phyloP scores from a whole-genome alignment of 2,888 invertebrate species.

The Digitonthophagus gazella region DNA sequence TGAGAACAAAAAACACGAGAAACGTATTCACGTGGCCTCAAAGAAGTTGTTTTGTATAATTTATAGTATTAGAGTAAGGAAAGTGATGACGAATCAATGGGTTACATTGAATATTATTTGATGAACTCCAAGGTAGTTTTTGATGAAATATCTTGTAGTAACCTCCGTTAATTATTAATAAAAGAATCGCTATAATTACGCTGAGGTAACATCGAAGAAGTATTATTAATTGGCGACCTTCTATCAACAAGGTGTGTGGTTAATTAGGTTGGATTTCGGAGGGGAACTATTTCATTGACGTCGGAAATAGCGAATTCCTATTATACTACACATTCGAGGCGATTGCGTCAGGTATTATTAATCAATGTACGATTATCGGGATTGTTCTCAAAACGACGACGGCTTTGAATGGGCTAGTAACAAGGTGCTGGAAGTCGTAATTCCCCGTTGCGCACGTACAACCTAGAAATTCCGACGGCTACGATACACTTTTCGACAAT shows the following conservation, averaged over 20 bases:
- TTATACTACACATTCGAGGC: background rate
- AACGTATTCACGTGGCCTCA: too few species aligned
- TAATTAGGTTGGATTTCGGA: background rate
- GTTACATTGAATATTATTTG: background rate
- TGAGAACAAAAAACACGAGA: too few species aligned
- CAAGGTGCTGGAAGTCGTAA: background rate
- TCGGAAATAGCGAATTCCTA: background rate
- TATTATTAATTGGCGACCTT: background rate
- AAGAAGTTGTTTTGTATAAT: background rate
- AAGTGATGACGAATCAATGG: background rate
- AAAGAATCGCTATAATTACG: background rate
- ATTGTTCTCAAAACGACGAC: background rate
- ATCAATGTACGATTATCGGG: background rate
- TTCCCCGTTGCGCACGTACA: constrained; percentile 3
- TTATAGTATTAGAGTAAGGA: background rate
- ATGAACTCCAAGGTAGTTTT: background rate
- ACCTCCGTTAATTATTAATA: background rate
- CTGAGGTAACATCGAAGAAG: background rate
- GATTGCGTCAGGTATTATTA: background rate
- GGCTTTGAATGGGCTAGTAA: background rate
- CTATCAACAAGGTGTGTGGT: background rate
- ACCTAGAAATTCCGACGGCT: constrained; percentile 13
- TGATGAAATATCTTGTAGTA: background rate
- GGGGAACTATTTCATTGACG: background rate
- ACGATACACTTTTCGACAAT: constrained; percentile 17